These are phyloP conservation scores for Blera fallax DNA, from an alignment of 2,888 invertebrate species.

Conservation along the genomic window DNA sequence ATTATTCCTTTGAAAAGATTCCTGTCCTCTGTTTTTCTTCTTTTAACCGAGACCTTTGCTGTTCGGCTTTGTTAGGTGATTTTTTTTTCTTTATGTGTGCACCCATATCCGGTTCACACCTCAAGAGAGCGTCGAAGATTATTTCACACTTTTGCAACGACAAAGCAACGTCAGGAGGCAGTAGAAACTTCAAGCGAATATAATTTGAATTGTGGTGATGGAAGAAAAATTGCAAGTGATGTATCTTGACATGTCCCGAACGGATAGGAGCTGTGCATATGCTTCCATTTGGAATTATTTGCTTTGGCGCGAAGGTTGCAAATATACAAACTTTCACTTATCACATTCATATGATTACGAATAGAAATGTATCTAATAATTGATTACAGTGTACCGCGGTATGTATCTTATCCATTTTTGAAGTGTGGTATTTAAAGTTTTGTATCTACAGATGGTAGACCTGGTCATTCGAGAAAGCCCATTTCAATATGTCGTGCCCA, in stretches of 20 bases:
- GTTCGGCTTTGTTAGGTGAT: slow-evolving; percentile 49
- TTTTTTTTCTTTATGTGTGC: slow-evolving; percentile 40
- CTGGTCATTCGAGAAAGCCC: too few species aligned
- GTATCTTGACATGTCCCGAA: slow-evolving; percentile 39
- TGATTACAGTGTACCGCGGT: neutral
- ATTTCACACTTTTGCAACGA: slow-evolving; percentile 59
- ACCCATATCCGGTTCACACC: slow-evolving; percentile 72
- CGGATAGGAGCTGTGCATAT: slow-evolving; percentile 24
- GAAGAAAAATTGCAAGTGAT: slow-evolving; percentile 48
- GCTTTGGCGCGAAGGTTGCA: slow-evolving; percentile 42
- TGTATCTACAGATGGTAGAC: too few species aligned
- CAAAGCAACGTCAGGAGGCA: slow-evolving; percentile 5
- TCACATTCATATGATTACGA: neutral
- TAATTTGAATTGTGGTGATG: slow-evolving; percentile 66
- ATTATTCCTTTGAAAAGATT: slow-evolving; percentile 53
- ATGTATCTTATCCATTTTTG: too few species aligned
- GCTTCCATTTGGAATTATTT: slow-evolving; percentile 38
- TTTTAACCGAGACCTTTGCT: slow-evolving; percentile 10
- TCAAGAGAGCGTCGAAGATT: slow-evolving; percentile 49
- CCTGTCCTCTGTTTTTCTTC: slow-evolving; percentile 14
- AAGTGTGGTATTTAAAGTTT: too few species aligned
- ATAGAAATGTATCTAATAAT: neutral
- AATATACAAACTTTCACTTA: neutral
- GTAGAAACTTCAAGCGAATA: slow-evolving; percentile 46
- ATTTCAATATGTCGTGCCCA: too few species aligned